phyloP scores from a whole-genome alignment of 1,140 invertebrate species.

The Zaprionus vittiger region DNA sequence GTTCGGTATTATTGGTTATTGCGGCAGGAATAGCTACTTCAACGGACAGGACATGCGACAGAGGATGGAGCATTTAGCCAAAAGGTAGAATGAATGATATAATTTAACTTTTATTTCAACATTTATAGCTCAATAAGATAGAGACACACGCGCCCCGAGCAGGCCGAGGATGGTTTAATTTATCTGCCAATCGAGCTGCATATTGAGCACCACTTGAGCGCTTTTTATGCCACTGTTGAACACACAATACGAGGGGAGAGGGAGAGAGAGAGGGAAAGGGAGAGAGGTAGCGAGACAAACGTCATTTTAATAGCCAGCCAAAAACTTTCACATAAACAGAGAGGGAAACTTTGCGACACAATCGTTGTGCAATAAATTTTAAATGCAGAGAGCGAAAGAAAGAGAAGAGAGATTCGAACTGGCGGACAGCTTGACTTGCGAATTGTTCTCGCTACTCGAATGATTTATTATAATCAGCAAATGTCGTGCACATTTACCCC shows the following conservation, averaged over 20 bases:
- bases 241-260: background rate
- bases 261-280: background rate
- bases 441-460: constrained; percentile 14
- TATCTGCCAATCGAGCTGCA: constrained; percentile 49
- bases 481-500: constrained; percentile 19
- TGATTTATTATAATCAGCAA: constrained; percentile 36
- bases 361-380: constrained; percentile 32
- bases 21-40: constrained; percentile 25
- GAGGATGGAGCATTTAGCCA: constrained; percentile 26
- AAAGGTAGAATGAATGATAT: constrained; percentile 60
- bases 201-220: constrained; percentile 61
- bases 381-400: background rate
- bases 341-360: constrained; percentile 8
- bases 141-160: constrained; percentile 17
- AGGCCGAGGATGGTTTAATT: constrained; percentile 42
- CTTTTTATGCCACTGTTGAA: constrained; percentile 38
- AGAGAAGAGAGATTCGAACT: constrained; percentile 6
- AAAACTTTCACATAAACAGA: constrained; percentile 36
- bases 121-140: constrained; percentile 79
- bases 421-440: constrained; percentile 1
- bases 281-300: constrained; percentile 50
- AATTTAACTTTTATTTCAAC: constrained; percentile 80
- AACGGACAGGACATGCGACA: background rate
- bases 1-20: constrained; percentile 79
- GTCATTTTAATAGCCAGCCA: constrained; percentile 64